Evolutionary conservation across 2,113 vertebrate genomes (phyloP), one percentile per base, ranked within the genome.

Genomic region (Perca flavescens): DNA sequence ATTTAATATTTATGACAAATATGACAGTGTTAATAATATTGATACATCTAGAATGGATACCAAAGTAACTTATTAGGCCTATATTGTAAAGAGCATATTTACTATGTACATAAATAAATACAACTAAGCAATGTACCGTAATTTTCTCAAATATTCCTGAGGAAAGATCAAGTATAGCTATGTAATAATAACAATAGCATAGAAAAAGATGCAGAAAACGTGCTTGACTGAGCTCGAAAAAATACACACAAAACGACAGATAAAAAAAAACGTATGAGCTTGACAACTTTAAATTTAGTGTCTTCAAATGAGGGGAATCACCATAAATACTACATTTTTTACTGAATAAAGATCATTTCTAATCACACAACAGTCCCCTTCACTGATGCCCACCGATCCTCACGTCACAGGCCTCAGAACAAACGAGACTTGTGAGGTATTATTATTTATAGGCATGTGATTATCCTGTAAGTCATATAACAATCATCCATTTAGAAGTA

Each of bases 401-500:
- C 22, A 21, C n/a, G 52, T 25, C 21, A 40, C 15, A 68, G n/a
- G 25, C 58, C 31, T 47, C 16, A 47, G 28, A 40, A 78, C 49
- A 65, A 78, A 66, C 57, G 34, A 73, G 56, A 67, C 31, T 7
- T 28, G 46, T 25, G 43, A 72, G 73, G 62, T 66, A 19, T 79
- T 75, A 19, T 74, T 70, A 47, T 73, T 84, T 10, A 68, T 71
- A 68, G 58, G 4, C 10, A 74, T 36, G 14, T 34, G 60, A 81
- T 86, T 71, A 75, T 34, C 34, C 34, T 54, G 28, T 19, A 31
- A 70, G 50, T 84, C 52, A 68, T 76, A 28, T 75, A 76, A 62
- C 22, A 80, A 72, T 74, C 16, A 60, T 74, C 25, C 22, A 10
- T 77, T 49, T 70, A 16, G 64, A 58, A 73, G 57, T 52, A 28